A percentile compares a stretch with the other conserved stretches of the same genome.
Evolutionary conservation across 1,140 invertebrate species (phyloP).

Genomic region (Camponotus pennsylvanicus): DNA sequence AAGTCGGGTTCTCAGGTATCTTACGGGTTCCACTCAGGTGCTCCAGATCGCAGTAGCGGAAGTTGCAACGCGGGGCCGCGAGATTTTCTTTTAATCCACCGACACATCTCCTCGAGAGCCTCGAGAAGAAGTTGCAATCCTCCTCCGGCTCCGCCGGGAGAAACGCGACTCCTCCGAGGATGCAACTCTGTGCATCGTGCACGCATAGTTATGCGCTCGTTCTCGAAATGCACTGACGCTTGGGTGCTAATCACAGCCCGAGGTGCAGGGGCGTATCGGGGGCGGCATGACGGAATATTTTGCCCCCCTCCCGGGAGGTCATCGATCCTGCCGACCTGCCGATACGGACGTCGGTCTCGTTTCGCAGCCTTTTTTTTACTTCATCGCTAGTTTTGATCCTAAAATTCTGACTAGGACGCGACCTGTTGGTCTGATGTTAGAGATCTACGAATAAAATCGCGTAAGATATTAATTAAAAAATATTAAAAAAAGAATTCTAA

Average conservation of each 20-base stretch:
- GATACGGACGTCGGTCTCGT: conserved; percentile 22
- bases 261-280: conserved; percentile 62
- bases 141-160: background rate
- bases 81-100: conserved; percentile 29
- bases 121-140: conserved; percentile 46
- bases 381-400: too few species aligned
- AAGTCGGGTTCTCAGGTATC: background rate
- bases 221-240: conserved; percentile 62
- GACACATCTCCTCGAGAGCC: background rate
- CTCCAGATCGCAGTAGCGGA: conserved; percentile 44
- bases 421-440: background rate
- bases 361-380: background rate
- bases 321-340: conserved; percentile 48
- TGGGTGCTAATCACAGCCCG: conserved; percentile 58
- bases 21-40: conserved; percentile 9
- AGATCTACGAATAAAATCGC: background rate
- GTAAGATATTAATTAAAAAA: background rate
- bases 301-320: conserved; percentile 48
- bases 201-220: conserved; percentile 49
- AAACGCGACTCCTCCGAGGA: conserved; percentile 20
- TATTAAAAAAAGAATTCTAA: background rate
- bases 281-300: conserved; percentile 48
- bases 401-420: too few species aligned
- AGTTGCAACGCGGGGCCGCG: conserved; percentile 14
- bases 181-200: conserved; percentile 47